Evolutionary conservation across 2,797 vertebrate genomes (phyloP), one percentile per base, ranked within the genome.

Genomic region (Anniella stebbinsi): DNA sequence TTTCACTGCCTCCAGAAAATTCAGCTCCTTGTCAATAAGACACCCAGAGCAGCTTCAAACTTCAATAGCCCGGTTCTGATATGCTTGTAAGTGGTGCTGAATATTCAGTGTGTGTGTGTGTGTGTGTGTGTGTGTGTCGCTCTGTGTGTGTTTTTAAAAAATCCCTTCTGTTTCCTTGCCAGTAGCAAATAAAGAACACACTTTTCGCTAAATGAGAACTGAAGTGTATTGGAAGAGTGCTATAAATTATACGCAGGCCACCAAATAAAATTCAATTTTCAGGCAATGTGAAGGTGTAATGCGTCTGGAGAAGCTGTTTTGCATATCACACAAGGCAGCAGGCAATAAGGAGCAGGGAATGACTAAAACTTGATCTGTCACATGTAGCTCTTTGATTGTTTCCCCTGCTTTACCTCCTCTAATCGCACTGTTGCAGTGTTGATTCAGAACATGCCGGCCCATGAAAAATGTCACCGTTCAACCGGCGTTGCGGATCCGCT

Each of bases 181-280:
- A 86, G 94, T 75, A 93, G 93, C 85, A 95, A 96, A 95, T 95
- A 95, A 94, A 97, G 96, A 96, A 95, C 30, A 88, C 92, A 93
- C 96, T 94, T 94, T 95, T 86, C 93, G 95, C 95, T 94, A 95
- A 96, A 96, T 94, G 96, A 95, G 96, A 96, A 87, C 95, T 89
- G 95, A 96, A 96, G 95, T 94, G 92, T 87, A 92, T 51, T 93
- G 96, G 95, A 95, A 95, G 95, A 94, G 95, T 12, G 91, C 94
- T 96, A 94, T 95, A 95, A 96, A 97, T 96, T 94, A 96, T 93
- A 96, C 36, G 94, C 94, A 95, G 96, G 94, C 95, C 94, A 94
- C 97, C 96, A 96, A 96, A 96, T 96, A 96, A 96, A 97, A 97
- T 97, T 96, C 97, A 97, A 95, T 97, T 97, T 97, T 93, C 96